phyloP scores from a whole-genome alignment of 1,140 invertebrate species.

The Eciton burchellii region DNA sequence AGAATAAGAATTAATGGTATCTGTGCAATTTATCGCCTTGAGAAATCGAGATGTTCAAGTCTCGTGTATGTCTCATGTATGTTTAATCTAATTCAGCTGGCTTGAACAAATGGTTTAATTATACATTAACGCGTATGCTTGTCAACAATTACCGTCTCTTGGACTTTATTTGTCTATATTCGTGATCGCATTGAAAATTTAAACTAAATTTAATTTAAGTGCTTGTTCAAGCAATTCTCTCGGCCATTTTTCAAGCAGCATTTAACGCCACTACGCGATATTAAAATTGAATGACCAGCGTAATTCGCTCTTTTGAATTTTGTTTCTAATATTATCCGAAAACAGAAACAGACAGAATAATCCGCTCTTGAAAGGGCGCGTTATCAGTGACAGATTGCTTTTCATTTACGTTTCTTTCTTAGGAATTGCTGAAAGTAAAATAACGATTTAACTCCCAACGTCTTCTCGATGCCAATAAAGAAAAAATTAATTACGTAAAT shows the following conservation, averaged over 20 bases:
- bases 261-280: background rate
- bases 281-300: background rate
- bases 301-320: too few species aligned
- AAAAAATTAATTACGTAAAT: background rate
- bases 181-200: slow-evolving; percentile 8
- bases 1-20: background rate
- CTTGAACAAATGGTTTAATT: slow-evolving; percentile 38
- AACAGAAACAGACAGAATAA: background rate
- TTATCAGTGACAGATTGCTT: background rate
- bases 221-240: background rate
- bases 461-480: background rate
- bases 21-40: background rate
- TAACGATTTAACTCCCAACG: background rate
- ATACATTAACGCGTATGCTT: slow-evolving; percentile 6
- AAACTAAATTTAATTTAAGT: too few species aligned
- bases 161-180: slow-evolving; percentile 22
- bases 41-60: slow-evolving; percentile 7
- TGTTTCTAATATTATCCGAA: background rate
- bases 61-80: background rate
- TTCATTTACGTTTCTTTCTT: slow-evolving; percentile 6
- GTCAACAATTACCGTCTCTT: slow-evolving; percentile 1
- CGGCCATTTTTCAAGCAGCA: background rate
- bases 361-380: background rate
- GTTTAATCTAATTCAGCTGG: slow-evolving; percentile 21
- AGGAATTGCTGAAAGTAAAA: background rate